Conservation (phyloP, 2,113 vertebrate species). For the Poeciliopsis retropinna region DNA sequence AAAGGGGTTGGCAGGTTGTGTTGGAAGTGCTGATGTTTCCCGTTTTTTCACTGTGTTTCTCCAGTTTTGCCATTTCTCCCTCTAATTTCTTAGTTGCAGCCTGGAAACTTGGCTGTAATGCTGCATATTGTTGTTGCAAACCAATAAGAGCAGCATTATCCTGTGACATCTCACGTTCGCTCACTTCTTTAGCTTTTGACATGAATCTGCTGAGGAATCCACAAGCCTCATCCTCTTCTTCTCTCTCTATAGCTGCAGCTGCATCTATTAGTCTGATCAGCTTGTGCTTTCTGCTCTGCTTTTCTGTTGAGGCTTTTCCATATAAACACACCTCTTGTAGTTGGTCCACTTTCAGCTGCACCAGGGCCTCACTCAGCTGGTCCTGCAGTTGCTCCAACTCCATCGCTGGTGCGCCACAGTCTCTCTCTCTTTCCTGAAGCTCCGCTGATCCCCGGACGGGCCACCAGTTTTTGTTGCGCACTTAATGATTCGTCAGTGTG, state of each 20-base stretch:
- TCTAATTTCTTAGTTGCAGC: neutral
- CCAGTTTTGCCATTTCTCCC: constrained; percentile 13
- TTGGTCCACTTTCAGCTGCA: too few species aligned
- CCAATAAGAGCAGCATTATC: neutral
- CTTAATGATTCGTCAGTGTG: too few species aligned
- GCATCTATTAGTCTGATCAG: too few species aligned
- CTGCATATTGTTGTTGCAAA: constrained; percentile 12
- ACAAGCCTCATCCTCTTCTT: too few species aligned
- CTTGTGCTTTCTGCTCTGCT: too few species aligned
- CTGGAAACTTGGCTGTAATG: constrained; percentile 4
- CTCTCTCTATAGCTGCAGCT: too few species aligned
- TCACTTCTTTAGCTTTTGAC: neutral
- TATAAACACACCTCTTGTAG: too few species aligned
- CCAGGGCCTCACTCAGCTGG: too few species aligned
- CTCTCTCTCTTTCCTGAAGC: neutral
- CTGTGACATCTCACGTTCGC: neutral
- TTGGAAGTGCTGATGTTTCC: too few species aligned
- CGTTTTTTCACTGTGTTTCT: neutral
- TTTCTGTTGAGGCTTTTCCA: too few species aligned
- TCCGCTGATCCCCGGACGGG: constrained; percentile 22
- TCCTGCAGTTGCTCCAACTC: too few species aligned
- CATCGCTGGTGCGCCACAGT: neutral
- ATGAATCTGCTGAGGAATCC: too few species aligned
- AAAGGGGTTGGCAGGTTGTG: neutral
- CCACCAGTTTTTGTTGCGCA: constrained; percentile 11